Evolutionary conservation across 2,888 invertebrate genomes (phyloP), one percentile per base, ranked within the genome.

Genomic region (Keiferia lycopersicella): DNA sequence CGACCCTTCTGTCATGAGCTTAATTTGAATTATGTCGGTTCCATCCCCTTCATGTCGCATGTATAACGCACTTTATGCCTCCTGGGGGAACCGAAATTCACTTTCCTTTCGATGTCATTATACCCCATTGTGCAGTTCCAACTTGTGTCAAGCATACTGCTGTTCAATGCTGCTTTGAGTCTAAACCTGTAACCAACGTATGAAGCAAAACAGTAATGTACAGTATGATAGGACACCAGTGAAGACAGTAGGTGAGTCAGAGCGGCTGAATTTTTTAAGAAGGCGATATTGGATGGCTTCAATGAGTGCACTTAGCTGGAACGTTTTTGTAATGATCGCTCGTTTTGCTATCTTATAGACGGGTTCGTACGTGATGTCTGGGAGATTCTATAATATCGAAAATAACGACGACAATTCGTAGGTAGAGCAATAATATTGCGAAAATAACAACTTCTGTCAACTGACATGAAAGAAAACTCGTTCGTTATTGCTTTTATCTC

Each of bases 11-110:
- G 86, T 84, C 86, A 83, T 79, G 83, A 78, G 84, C 84, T 86
- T 89, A 88, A 89, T 89, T 88, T 88, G 88, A 90, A 88, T 90
- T 86, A 90, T 86, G 83, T 74, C 75, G 76, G 81, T 78, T 34
- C 56, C 56, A 56, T 26, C 56, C 30, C 56, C 56, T 18, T 26
- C 56, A n/a, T 56, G 16, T 34, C 56, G 56, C 16, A 56, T 56
- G 56, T 56, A 56, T 22, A 56, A 56, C 56, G 30, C 48, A 60
- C 60, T 41, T 60, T 45, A 60, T 50, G 61, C 34, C 61, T 48
- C 50, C 50, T 10, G 50, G 14, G 73, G 80, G 70, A 66, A 66
- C 68, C 70, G 51, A 50, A 61, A 48, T 61, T 61, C 61, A 50
- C 61, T 78, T 74, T 74, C 70, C 76, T 74, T 71, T 75, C 76